Percentiles rank a stretch among this genome's conserved stretches.
Evolutionary conservation across 2,113 vertebrate genomes (phyloP).

Genomic region (Aramus guarauna): DNA sequence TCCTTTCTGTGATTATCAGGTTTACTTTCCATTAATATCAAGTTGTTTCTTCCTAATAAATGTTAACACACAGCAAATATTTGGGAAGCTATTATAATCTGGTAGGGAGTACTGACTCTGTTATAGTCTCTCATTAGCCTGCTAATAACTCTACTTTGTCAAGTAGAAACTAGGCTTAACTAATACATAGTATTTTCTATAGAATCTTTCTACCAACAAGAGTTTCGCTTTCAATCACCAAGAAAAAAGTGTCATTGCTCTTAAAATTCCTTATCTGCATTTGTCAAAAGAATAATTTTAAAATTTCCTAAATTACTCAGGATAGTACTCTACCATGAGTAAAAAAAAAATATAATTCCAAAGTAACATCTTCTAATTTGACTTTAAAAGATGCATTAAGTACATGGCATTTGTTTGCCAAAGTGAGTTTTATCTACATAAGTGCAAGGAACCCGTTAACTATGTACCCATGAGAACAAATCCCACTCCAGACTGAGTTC

Average conservation of each 20-base stretch:
- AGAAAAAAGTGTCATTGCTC: not conserved
- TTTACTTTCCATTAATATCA: not conserved
- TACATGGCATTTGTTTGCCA: not conserved
- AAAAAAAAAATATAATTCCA: not conserved
- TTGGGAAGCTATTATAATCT: not conserved
- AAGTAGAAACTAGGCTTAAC: not conserved
- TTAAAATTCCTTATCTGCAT: not conserved
- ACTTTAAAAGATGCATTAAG: not conserved
- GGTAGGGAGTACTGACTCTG: not conserved
- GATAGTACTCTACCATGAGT: not conserved
- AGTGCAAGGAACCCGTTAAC: not conserved
- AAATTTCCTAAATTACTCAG: not conserved
- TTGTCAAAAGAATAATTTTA: not conserved
- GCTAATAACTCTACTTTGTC: not conserved
- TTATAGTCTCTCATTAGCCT: not conserved
- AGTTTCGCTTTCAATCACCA: not conserved
- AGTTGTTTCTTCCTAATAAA: not conserved
- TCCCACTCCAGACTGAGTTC: not conserved
- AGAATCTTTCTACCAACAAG: rapidly evolving
- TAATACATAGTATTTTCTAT: not conserved
- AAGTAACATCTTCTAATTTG: not conserved
- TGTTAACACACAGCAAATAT: not conserved
- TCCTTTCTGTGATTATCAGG: not conserved
- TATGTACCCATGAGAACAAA: not conserved
- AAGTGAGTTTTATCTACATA: not conserved